Evolutionary conservation across 2,888 invertebrate species (phyloP).

Genomic region (Pyrochroa serraticornis): DNA sequence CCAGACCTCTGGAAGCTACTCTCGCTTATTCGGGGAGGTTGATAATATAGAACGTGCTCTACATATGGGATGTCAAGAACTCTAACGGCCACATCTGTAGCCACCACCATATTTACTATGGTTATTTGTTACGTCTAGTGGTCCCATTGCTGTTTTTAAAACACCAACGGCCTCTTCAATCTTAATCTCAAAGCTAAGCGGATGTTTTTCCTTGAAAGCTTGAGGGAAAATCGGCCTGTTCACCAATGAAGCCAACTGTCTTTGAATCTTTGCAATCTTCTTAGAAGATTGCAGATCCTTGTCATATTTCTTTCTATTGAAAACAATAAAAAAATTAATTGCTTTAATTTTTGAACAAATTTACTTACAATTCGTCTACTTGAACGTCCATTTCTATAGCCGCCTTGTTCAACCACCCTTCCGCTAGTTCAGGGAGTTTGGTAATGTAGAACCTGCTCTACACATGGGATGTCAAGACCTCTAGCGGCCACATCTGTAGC

Average conservation of each 20-base stretch:
- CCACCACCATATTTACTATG: too few relatives aligned
- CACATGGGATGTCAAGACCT: too few relatives aligned
- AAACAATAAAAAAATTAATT: background rate
- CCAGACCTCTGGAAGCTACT: slow-evolving; percentile 97
- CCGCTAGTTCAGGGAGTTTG: too few relatives aligned
- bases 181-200: slow-evolving; percentile 48
- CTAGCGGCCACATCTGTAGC: too few relatives aligned
- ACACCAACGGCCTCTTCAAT: slow-evolving; percentile 45
- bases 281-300: slow-evolving; percentile 42
- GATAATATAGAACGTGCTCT: slow-evolving; percentile 96
- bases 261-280: slow-evolving; percentile 58
- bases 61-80: slow-evolving; percentile 93
- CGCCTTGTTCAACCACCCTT: slow-evolving; percentile 85
- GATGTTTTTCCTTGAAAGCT: slow-evolving; percentile 71
- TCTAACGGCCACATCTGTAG: slow-evolving; percentile 88
- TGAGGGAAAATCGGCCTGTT: slow-evolving; percentile 69
- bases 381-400: slow-evolving; percentile 92
- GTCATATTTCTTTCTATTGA: slow-evolving; percentile 43
- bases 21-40: slow-evolving; percentile 92
- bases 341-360: background rate
- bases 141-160: slow-evolving; percentile 61
- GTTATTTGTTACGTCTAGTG: too few relatives aligned
- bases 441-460: too few relatives aligned
- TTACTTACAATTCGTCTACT: slow-evolving; percentile 70
- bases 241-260: slow-evolving; percentile 62